Percentiles rank a stretch among this genome's conserved stretches.
Evolutionary conservation across 2,797 vertebrate genomes (phyloP).

Genomic region (Oreochromis mossambicus): DNA sequence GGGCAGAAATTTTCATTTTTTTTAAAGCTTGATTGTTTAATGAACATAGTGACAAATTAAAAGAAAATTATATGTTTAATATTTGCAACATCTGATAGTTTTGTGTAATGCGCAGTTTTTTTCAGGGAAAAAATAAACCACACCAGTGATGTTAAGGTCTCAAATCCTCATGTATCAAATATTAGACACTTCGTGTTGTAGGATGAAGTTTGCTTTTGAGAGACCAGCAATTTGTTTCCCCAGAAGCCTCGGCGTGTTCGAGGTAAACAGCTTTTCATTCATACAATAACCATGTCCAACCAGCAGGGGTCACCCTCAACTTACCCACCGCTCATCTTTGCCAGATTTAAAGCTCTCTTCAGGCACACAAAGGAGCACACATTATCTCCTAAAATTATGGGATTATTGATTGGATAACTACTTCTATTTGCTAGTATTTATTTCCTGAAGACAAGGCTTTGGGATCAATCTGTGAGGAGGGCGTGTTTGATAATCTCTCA

Average conservation of each 20-base stretch:
- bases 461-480: background rate
- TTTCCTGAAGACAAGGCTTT: background rate
- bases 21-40: background rate
- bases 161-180: background rate
- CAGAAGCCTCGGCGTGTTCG: background rate
- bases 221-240: background rate
- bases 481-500: background rate
- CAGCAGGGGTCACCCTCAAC: constrained; percentile 51
- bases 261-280: background rate
- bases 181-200: background rate
- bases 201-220: background rate
- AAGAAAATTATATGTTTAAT: background rate
- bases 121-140: background rate
- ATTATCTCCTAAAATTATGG: background rate
- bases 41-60: background rate
- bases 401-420: background rate
- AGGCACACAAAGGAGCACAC: background rate
- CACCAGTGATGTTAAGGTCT: background rate
- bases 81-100: background rate
- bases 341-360: background rate
- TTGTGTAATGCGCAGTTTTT: background rate
- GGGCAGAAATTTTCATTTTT: background rate
- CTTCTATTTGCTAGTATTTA: background rate
- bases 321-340: background rate
- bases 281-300: background rate